A percentile compares a stretch with the other conserved stretches of the same genome.
Conservation (phyloP, 2,888 invertebrate genomes). For the Margaritifera margaritifera region DNA sequence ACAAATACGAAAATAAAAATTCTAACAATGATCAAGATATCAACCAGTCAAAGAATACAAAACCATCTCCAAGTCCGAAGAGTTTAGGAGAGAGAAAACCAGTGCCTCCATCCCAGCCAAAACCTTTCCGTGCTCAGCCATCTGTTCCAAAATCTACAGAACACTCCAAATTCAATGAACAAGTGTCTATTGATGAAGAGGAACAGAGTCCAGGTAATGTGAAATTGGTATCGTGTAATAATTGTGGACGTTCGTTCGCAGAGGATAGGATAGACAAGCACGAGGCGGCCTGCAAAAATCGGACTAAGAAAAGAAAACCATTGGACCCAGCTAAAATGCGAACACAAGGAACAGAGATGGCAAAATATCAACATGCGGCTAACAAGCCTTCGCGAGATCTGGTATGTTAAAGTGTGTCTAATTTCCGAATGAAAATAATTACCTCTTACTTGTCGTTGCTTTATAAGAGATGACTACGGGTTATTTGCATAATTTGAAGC, state of each 20-base stretch:
- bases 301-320: constrained; percentile 64
- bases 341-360: constrained; percentile 89
- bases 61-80: constrained; percentile 20
- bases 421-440: too few species aligned
- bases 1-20: constrained; percentile 24
- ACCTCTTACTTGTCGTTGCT: too few species aligned
- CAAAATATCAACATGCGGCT: constrained; percentile 77
- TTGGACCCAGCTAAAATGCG: constrained; percentile 68
- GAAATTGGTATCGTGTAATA: constrained; percentile 78
- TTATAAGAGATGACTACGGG: too few species aligned
- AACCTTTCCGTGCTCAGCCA: constrained; percentile 26
- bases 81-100: constrained; percentile 13
- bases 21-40: constrained; percentile 13
- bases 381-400: too few species aligned
- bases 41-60: constrained; percentile 1
- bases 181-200: constrained; percentile 40
- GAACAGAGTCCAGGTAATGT: constrained; percentile 31
- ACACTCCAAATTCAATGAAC: constrained; percentile 34
- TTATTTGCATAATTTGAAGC: too few species aligned
- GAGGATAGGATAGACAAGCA: constrained; percentile 79
- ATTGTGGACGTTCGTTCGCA: constrained; percentile 87
- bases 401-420: too few species aligned
- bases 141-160: constrained; percentile 17
- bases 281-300: constrained; percentile 59
- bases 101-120: constrained; percentile 34